Evolutionary conservation across 2,113 vertebrate genomes (phyloP).

Genomic region (Plecotus auritus): DNA sequence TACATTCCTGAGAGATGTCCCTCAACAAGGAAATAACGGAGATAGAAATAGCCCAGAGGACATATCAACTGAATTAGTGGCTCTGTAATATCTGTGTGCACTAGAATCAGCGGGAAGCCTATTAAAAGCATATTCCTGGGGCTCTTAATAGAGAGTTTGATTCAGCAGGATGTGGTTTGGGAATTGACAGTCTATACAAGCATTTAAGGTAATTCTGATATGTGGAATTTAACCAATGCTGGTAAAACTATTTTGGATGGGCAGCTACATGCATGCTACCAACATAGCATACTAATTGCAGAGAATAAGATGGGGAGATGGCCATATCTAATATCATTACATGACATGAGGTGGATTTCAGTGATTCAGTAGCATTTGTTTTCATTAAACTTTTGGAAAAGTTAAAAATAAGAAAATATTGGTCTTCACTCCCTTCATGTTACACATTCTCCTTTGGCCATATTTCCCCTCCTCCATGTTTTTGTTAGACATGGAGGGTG

Average conservation of each 20-base stretch:
- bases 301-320: not conserved
- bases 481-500: not conserved
- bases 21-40: not conserved
- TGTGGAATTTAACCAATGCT: not conserved
- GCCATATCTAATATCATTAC: not conserved
- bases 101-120: not conserved
- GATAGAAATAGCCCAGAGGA: not conserved
- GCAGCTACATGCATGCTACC: not conserved
- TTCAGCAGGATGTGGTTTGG: not conserved
- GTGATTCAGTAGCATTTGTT: not conserved
- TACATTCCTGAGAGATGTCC: fast-evolving
- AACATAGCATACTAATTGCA: not conserved
- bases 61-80: not conserved
- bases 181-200: not conserved
- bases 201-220: not conserved
- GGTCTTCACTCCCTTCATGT: not conserved
- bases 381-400: not conserved
- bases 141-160: not conserved
- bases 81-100: not conserved
- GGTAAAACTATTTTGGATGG: not conserved
- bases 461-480: not conserved
- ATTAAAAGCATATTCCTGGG: not conserved
- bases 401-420: not conserved
- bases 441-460: not conserved
- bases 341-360: not conserved